These are phyloP conservation scores for Leptosomus discolor DNA, from an alignment of 2,113 vertebrate genomes.

Conservation along the genomic window DNA sequence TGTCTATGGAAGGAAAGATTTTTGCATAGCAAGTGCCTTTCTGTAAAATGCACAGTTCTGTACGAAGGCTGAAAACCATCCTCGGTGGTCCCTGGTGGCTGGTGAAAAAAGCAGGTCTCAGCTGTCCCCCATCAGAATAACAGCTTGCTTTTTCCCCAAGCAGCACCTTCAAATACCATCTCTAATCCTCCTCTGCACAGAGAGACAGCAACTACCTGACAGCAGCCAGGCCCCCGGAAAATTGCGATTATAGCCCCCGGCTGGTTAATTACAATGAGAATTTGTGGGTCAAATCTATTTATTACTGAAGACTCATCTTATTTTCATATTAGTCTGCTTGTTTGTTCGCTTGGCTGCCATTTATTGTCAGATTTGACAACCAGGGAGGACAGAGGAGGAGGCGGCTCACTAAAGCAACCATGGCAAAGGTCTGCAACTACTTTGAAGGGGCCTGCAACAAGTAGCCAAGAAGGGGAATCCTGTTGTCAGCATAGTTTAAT, in stretches of 20 bases:
- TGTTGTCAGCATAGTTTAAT: background rate
- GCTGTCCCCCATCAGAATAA: background rate
- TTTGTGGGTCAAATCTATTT: background rate
- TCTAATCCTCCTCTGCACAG: background rate
- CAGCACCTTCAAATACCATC: background rate
- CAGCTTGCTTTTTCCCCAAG: background rate
- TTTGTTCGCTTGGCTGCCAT: background rate
- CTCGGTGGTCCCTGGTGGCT: background rate
- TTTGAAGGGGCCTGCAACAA: background rate
- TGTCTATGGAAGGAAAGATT: background rate
- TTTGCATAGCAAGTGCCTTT: background rate
- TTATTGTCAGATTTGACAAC: background rate
- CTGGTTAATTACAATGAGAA: background rate
- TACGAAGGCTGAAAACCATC: background rate
- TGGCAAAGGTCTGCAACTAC: background rate
- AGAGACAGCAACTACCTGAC: accelerated
- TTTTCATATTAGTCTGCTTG: background rate
- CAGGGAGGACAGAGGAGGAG: background rate
- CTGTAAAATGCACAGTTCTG: background rate
- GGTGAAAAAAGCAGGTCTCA: background rate
- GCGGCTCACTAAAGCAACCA: background rate
- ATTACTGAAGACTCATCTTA: background rate
- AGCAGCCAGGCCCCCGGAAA: background rate
- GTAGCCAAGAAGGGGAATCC: background rate
- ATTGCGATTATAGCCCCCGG: background rate